Base-by-base conservation (phyloP, 2,113 vertebrate genomes). In the Cyanocitta stelleri region DNA sequence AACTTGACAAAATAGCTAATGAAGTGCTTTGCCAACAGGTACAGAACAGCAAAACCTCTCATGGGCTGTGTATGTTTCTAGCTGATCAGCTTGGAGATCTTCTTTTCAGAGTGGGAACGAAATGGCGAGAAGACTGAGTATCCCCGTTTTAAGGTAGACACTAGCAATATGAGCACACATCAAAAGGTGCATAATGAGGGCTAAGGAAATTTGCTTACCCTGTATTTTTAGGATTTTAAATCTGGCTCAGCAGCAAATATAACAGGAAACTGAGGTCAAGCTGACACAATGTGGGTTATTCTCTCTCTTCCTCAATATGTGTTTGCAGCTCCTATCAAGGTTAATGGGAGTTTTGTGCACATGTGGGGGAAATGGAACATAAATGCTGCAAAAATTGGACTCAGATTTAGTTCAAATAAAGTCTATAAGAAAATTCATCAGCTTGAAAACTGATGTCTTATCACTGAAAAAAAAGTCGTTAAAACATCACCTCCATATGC, bases 251-350 rank as follows among this genome's bases (percentile, higher is more conserved):
- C 54, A 85, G 80, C 44, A 96, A 80, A 78, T 90, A 54, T 32
- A 96, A 91, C 68, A 90, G 96, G 95, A 97, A 93, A 84, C 93
- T 39, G 87, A 88, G 92, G 64, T 96, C 84, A 94, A 87, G 82
- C 83, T 61, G 76, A 92, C 87, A 96, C 86, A 95, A 66, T 90
- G 64, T 84, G 73, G 89, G 69, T 48, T 87, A 93, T 90, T 93
- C 85, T 94, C 85, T 81, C 90, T 95, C 94, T 96, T 96, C 88
- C 85, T 95, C 89, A 97, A 76, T 87, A 56, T 96, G 49, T 77
- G 91, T 72, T 74, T 96, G 46, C 89, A 76, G 73, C 80, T 95
- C 72, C 81, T 85, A 83, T 87, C 91, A 91, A 95, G 83, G 89
- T 88, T 93, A 93, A 85, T 52, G 66, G 61, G 95, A 91, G 52